phyloP scores from a whole-genome alignment of 2,888 invertebrate species.

The Coelopa pilipes region DNA sequence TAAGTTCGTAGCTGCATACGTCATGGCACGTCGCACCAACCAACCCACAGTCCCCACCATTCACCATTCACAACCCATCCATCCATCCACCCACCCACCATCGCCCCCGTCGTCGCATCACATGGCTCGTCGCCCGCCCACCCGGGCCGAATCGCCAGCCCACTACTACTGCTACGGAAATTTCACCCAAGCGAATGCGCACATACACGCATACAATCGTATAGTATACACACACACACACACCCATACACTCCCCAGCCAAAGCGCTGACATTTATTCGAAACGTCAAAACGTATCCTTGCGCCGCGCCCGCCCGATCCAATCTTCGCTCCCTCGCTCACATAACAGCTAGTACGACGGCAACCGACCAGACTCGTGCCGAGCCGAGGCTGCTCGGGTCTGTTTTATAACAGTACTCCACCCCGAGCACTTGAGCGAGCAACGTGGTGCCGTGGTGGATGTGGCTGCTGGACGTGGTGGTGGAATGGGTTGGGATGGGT shows the following conservation, averaged over 20 bases:
- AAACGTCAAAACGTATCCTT: conserved; percentile 38
- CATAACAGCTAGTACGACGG: not conserved
- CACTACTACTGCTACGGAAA: not conserved
- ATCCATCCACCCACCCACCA: conserved; percentile 17
- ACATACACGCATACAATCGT: conserved; percentile 18
- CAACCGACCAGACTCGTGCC: not conserved
- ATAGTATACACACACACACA: conserved; percentile 12
- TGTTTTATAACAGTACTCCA: conserved; percentile 40
- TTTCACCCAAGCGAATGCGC: conserved; percentile 15
- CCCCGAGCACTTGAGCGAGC: conserved; percentile 13
- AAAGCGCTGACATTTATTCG: conserved; percentile 32
- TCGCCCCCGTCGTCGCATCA: not conserved
- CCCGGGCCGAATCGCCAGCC: not conserved
- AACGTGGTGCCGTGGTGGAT: too few species aligned
- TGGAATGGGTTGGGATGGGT: too few species aligned
- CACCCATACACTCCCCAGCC: not conserved
- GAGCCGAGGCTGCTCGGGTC: conserved; percentile 23
- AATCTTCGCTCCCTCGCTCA: not conserved
- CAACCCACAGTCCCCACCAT: conserved; percentile 19
- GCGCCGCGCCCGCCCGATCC: conserved; percentile 3
- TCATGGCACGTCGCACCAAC: conserved; percentile 59
- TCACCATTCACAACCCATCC: not conserved
- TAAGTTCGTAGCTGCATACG: conserved; percentile 58
- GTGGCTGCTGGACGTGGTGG: too few species aligned
- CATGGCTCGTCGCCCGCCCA: conserved; percentile 5